Conservation (phyloP, 2,888 invertebrate genomes). For the Amaurobius ferox region DNA sequence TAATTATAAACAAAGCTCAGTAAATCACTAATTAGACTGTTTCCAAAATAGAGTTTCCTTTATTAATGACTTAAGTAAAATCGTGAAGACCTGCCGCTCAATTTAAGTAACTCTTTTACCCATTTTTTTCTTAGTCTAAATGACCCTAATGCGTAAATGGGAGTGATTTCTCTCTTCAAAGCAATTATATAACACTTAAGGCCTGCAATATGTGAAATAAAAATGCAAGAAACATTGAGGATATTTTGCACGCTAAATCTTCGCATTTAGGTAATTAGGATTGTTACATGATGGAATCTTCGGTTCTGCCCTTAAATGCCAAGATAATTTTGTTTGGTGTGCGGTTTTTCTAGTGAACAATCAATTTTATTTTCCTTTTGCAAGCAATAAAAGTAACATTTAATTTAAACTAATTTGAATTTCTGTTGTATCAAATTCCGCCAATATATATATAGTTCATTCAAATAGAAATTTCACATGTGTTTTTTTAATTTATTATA, state of each 20-base stretch:
- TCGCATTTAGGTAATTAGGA: conserved; percentile 62
- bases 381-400: too few species aligned
- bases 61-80: conserved; percentile 60
- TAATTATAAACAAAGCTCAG: conserved; percentile 59
- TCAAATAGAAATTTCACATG: too few species aligned
- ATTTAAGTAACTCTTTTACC: neutral
- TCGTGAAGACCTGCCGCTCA: conserved; percentile 8
- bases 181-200: conserved; percentile 56
- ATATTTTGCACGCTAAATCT: conserved; percentile 33
- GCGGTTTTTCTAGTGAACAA: too few species aligned
- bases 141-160: neutral
- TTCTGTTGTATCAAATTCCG: too few species aligned
- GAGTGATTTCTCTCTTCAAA: neutral
- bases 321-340: too few species aligned
- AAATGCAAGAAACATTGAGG: conserved; percentile 14
- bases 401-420: too few species aligned
- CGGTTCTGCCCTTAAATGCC: neutral
- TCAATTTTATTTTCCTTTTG: too few species aligned
- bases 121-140: neutral
- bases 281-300: neutral
- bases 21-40: conserved; percentile 49
- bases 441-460: too few species aligned
- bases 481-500: too few species aligned
- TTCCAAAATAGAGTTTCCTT: conserved; percentile 32
- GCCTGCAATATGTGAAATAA: conserved; percentile 16